Base-by-base conservation (phyloP, 2,797 vertebrate genomes). In the Etheostoma perlongum region DNA sequence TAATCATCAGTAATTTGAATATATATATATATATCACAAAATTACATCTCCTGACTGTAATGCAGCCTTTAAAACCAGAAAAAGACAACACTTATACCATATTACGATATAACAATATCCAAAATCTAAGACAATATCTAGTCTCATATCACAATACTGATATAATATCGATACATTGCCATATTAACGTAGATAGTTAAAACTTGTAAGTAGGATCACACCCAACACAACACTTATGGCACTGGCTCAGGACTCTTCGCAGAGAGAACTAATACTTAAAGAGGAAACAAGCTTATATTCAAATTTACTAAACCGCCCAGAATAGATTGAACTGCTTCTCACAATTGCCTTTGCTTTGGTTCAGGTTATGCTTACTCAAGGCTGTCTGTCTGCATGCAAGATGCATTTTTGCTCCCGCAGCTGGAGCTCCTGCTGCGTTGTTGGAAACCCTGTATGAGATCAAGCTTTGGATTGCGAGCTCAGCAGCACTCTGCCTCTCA, bases 371-470 rank as follows among this genome's bases (percentile, higher is more conserved):
- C 51, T 70, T 72, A 42, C 42, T 68, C 48, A 75, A 64, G 52
- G 79, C 25, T 63, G 52, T 67, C 59, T 72, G 46, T 68, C 60
- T 69, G 47, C 69, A 83, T 40, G 58, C 59, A 74, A 67, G 68
- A 64, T 77, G 55, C 55, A 13, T n/a, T 82, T 78, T 52, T 65
- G 51, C 68, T 81, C 79, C 58, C 76, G 36, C 70, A 82, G 82
- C 76, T 79, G 67, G 67, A 77, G 70, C 63, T 83, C 82, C 83
- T 67, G 79, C 68, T 84, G 79, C 12, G 25, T 59, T 66, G 65
- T 46, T 83, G 74, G 70, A 85, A 84, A 83, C 61, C 52, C 52
- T 74, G 74, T 27, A 40, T 78, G 64, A n/a, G 13, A 67, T 86
- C 77, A 67, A 51, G 70, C 62, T 76, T 72, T 63, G 69, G 51